A percentile compares a stretch with the other conserved stretches of the same genome.
phyloP scores from a whole-genome alignment of 2,888 invertebrate species.

The Agrotis clavis region DNA sequence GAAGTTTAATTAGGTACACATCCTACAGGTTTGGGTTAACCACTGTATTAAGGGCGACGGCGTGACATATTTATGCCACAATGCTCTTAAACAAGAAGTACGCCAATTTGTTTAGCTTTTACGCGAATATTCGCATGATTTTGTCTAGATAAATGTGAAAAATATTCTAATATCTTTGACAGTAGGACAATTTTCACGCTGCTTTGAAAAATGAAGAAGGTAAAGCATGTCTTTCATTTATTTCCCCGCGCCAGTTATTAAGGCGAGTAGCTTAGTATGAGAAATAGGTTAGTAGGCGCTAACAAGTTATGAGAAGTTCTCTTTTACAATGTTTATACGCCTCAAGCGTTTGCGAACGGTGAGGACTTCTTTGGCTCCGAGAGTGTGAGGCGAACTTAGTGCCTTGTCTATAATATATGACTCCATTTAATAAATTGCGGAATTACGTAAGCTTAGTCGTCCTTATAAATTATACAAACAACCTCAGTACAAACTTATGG shows the following conservation, averaged over 20 bases:
- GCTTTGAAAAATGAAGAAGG: slow-evolving; percentile 32
- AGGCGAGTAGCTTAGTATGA: slow-evolving; percentile 46
- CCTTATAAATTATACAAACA: slow-evolving; percentile 11
- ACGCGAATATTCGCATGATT: slow-evolving; percentile 2
- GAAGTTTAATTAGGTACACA: slow-evolving; percentile 57
- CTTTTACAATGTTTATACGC: slow-evolving; percentile 55
- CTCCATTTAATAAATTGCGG: slow-evolving; percentile 22
- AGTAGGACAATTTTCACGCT: slow-evolving; percentile 14
- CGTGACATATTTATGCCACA: slow-evolving; percentile 45
- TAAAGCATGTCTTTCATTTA: slow-evolving; percentile 45
- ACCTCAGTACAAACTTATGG: background rate
- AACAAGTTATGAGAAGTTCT: slow-evolving; percentile 55
- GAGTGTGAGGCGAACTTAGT: slow-evolving; percentile 1
- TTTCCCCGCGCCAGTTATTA: slow-evolving; percentile 43
- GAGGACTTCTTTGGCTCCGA: slow-evolving; percentile 12
- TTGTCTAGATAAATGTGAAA: background rate
- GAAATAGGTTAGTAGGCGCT: slow-evolving; percentile 58
- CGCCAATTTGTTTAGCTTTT: slow-evolving; percentile 27
- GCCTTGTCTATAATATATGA: slow-evolving; percentile 5
- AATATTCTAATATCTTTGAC: slow-evolving; percentile 20
- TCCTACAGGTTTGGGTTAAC: slow-evolving; percentile 45
- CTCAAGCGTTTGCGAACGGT: slow-evolving; percentile 46
- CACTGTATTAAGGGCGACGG: slow-evolving; percentile 33
- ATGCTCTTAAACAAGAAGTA: slow-evolving; percentile 30
- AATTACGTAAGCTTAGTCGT: background rate